phyloP scores from a whole-genome alignment of 2,888 invertebrate genomes.

The Zaprionus lineosus region DNA sequence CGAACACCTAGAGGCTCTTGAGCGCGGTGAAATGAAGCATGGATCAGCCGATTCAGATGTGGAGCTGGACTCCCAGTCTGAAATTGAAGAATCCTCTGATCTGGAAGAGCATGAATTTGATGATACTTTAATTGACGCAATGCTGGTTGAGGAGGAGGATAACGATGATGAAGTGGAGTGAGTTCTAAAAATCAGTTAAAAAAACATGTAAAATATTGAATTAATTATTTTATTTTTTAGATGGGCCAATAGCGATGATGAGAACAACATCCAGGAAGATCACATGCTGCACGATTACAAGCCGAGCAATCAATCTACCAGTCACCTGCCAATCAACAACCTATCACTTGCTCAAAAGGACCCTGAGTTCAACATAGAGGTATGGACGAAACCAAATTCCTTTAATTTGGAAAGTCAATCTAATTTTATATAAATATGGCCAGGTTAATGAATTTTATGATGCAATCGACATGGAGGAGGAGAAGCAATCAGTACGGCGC shows the following conservation, averaged over 20 bases:
- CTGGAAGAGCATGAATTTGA: conserved; percentile 86
- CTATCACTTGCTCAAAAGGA: conserved; percentile 75
- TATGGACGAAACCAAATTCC: conserved; percentile 52
- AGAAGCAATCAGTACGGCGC: conserved; percentile 78
- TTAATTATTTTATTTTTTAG: conserved; percentile 1
- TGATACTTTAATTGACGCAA: conserved; percentile 83
- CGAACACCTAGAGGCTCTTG: conserved; percentile 91
- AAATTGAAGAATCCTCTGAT: conserved; percentile 84
- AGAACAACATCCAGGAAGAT: conserved; percentile 48
- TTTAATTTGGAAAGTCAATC: not conserved
- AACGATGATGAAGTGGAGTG: conserved; percentile 82
- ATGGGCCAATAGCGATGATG: conserved; percentile 53
- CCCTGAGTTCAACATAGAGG: conserved; percentile 86
- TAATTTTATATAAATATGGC: not conserved
- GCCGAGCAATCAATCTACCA: conserved; percentile 16
- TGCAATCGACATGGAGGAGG: conserved; percentile 88
- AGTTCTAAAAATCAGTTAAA: conserved; percentile 65
- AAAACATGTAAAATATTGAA: not conserved
- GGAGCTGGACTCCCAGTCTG: conserved; percentile 82
- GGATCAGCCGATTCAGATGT: conserved; percentile 87
- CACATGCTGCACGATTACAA: conserved; percentile 46
- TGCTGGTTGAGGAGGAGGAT: conserved; percentile 82
- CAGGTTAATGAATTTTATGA: conserved; percentile 89
- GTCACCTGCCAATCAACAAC: conserved; percentile 51
- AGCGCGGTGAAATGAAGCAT: conserved; percentile 95